Percentiles rank a stretch among this genome's conserved stretches.
Evolutionary conservation across 2,797 vertebrate species (phyloP).

Genomic region (Salmo trutta): DNA sequence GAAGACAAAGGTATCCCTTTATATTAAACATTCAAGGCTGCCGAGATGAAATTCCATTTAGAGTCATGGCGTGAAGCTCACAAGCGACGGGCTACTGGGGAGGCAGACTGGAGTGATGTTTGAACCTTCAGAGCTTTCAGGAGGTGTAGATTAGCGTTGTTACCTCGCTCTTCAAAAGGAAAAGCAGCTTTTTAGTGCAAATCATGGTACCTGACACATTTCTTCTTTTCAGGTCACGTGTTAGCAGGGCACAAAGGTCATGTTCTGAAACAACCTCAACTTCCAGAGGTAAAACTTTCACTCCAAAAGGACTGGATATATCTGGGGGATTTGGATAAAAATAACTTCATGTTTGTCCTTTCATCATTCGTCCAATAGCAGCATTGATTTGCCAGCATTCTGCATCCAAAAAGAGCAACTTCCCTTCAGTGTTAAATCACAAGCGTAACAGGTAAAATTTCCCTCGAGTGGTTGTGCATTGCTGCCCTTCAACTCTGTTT

Average conservation of each 20-base stretch:
- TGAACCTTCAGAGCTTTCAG: conserved; percentile 49
- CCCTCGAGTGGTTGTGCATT: conserved; percentile 19
- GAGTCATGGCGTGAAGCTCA: conserved; percentile 34
- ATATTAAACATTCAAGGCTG: conserved; percentile 66
- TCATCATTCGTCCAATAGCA: neutral
- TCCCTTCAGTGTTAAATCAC: conserved; percentile 44
- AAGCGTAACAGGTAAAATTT: conserved; percentile 47
- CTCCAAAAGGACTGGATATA: conserved; percentile 25
- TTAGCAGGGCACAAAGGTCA: conserved; percentile 41
- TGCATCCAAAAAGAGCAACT: neutral
- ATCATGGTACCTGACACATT: conserved; percentile 36
- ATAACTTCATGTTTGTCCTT: neutral
- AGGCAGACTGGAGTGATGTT: conserved; percentile 44
- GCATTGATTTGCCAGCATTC: conserved; percentile 28
- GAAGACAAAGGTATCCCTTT: conserved; percentile 58
- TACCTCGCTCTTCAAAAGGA: conserved; percentile 46
- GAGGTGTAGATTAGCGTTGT: conserved; percentile 28
- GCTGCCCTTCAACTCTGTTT: conserved; percentile 45
- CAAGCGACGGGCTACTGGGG: conserved; percentile 36
- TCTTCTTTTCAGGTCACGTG: conserved; percentile 26
- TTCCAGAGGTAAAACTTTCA: conserved; percentile 11
- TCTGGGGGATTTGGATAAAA: conserved; percentile 37
- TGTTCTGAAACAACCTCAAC: conserved; percentile 28
- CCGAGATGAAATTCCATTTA: conserved; percentile 64
- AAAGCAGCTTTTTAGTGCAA: conserved; percentile 59